Conservation (phyloP, 2,113 vertebrate genomes). For the Eubucco bourcierii region DNA sequence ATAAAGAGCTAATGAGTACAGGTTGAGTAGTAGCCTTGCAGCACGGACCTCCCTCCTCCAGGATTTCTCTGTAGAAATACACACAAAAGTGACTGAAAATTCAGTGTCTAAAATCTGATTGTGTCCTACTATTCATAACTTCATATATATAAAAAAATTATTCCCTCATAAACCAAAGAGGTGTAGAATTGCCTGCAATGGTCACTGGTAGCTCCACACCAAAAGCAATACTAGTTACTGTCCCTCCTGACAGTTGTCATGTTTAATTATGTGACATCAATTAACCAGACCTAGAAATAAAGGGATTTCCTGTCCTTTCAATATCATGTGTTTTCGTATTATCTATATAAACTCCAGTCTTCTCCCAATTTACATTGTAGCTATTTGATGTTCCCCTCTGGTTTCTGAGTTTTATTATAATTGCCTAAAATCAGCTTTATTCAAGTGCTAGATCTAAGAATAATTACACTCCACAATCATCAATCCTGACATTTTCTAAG, state of each 20-base stretch:
- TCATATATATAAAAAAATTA: not conserved
- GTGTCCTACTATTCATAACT: not conserved
- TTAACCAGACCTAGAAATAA: not conserved
- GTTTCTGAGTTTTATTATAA: not conserved
- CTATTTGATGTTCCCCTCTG: not conserved
- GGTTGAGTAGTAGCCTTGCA: not conserved
- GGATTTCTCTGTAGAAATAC: not conserved
- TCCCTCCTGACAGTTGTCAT: not conserved
- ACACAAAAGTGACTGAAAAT: not conserved
- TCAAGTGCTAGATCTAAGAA: not conserved
- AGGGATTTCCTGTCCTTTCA: not conserved
- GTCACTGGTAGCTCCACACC: not conserved
- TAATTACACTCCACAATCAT: not conserved
- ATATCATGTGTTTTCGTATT: not conserved
- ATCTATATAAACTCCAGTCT: not conserved
- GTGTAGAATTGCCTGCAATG: not conserved
- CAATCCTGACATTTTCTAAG: not conserved
- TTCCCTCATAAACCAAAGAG: not conserved
- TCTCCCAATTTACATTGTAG: not conserved
- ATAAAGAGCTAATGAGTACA: not conserved
- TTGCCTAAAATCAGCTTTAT: not conserved
- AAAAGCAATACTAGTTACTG: not conserved
- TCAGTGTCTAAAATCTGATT: not conserved
- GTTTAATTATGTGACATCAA: not conserved
- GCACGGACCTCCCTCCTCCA: fast-evolving